Conservation (phyloP, 2,888 invertebrate species). For the Caradrina clavipalpis region DNA sequence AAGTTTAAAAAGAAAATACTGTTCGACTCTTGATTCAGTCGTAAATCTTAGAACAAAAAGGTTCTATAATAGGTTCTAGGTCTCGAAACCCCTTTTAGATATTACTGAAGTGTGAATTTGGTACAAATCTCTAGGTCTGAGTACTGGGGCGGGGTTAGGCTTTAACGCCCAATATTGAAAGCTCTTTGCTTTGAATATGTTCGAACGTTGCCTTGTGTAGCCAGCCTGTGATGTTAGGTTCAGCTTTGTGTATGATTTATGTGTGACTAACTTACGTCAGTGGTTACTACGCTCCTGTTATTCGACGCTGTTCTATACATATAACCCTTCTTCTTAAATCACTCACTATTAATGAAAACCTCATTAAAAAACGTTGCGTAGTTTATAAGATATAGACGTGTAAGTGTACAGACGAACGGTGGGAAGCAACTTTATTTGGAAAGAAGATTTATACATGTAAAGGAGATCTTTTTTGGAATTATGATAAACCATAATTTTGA, state of each 20-base stretch:
- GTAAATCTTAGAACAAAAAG: constrained; percentile 23
- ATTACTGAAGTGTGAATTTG: constrained; percentile 33
- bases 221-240: background rate
- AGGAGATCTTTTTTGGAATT: background rate
- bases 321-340: too few species aligned
- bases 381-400: too few species aligned
- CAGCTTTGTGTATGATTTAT: background rate
- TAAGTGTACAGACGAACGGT: too few species aligned
- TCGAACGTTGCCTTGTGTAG: constrained; percentile 1
- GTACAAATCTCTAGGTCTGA: constrained; percentile 42
- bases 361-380: too few species aligned
- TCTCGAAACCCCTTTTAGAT: constrained; percentile 33
- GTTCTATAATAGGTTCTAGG: constrained; percentile 8
- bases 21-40: background rate
- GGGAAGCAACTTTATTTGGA: too few species aligned
- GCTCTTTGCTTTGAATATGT: constrained; percentile 31
- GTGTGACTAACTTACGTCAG: too few species aligned
- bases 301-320: too few species aligned
- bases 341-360: too few species aligned
- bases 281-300: too few species aligned
- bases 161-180: constrained; percentile 27
- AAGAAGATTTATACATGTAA: too few species aligned
- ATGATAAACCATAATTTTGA: background rate
- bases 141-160: constrained; percentile 23
- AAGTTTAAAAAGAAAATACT: too few species aligned